Evolutionary conservation across 2,888 invertebrate species (phyloP).

Genomic region (Bruchidius siliquastri): DNA sequence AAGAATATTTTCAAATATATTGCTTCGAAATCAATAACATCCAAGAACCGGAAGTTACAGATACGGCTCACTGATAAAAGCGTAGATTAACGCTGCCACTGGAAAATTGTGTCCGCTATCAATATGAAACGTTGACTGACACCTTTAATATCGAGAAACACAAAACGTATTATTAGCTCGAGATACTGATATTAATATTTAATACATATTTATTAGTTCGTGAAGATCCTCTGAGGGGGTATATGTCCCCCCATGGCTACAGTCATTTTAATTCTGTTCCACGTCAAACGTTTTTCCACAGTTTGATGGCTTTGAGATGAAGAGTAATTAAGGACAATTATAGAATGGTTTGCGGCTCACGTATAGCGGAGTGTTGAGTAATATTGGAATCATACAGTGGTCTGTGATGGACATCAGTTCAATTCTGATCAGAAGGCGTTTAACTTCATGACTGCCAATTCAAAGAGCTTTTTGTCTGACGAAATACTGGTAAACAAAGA

Average conservation of each 20-base stretch:
- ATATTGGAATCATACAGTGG: neutral
- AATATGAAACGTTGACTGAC: constrained; percentile 38
- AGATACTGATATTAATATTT: constrained; percentile 35
- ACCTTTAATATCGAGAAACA: constrained; percentile 36
- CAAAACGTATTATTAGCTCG: constrained; percentile 38
- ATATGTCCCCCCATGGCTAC: neutral
- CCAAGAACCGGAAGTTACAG: too few species aligned
- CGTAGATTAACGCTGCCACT: neutral
- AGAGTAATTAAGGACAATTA: neutral
- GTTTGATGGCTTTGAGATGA: neutral
- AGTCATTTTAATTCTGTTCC: constrained; percentile 1
- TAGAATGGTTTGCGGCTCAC: neutral
- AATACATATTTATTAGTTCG: constrained; percentile 42
- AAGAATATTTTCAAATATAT: too few species aligned
- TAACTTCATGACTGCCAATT: too few species aligned
- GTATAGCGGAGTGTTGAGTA: neutral
- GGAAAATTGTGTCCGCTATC: constrained; percentile 24
- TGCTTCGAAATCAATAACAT: too few species aligned
- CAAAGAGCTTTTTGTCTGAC: too few species aligned
- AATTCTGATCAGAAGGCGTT: too few species aligned
- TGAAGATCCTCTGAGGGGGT: constrained; percentile 10
- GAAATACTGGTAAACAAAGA: too few species aligned
- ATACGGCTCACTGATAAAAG: neutral
- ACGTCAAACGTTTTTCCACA: constrained; percentile 2
- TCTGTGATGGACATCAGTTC: too few species aligned